phyloP scores from a whole-genome alignment of 2,113 vertebrate genomes.

The Manacus vitellinus region DNA sequence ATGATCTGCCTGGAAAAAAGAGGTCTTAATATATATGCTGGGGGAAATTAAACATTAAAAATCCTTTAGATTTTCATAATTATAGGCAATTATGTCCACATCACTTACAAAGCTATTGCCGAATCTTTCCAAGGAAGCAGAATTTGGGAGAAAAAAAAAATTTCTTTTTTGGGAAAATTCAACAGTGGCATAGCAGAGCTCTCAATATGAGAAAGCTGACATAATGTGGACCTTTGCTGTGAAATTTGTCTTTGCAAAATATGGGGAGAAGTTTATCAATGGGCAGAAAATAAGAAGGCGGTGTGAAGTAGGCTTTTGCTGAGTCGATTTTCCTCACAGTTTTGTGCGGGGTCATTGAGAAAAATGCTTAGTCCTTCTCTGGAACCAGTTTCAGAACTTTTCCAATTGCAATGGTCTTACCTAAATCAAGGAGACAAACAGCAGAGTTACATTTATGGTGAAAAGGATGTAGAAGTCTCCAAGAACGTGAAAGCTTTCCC shows the following conservation, averaged over 20 bases:
- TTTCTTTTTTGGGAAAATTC: slow-evolving; percentile 73
- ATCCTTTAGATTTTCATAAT: slow-evolving; percentile 82
- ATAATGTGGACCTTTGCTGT: slow-evolving; percentile 91
- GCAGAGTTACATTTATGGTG: neutral
- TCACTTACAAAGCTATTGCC: slow-evolving; percentile 88
- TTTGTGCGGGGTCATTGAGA: slow-evolving; percentile 82
- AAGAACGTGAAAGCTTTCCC: neutral
- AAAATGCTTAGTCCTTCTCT: slow-evolving; percentile 94
- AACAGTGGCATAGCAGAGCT: slow-evolving; percentile 99
- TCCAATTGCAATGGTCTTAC: slow-evolving; percentile 99
- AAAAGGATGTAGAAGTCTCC: neutral
- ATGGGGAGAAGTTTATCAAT: slow-evolving; percentile 81
- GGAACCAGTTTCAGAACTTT: slow-evolving; percentile 99
- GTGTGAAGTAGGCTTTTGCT: slow-evolving; percentile 88
- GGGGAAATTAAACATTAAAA: slow-evolving; percentile 83
- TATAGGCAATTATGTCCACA: slow-evolving; percentile 90
- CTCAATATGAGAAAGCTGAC: slow-evolving; percentile 99
- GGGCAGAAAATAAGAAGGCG: slow-evolving; percentile 87
- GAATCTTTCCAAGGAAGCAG: slow-evolving; percentile 85
- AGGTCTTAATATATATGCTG: slow-evolving; percentile 77
- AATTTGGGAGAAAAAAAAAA: slow-evolving; percentile 72
- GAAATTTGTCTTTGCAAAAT: slow-evolving; percentile 81
- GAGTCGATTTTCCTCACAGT: slow-evolving; percentile 85
- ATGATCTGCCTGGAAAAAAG: slow-evolving; percentile 81
- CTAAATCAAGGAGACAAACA: slow-evolving; percentile 73